These are phyloP conservation scores for Anorthoa munda DNA, from an alignment of 2,888 invertebrate species.

Conservation along the genomic window DNA sequence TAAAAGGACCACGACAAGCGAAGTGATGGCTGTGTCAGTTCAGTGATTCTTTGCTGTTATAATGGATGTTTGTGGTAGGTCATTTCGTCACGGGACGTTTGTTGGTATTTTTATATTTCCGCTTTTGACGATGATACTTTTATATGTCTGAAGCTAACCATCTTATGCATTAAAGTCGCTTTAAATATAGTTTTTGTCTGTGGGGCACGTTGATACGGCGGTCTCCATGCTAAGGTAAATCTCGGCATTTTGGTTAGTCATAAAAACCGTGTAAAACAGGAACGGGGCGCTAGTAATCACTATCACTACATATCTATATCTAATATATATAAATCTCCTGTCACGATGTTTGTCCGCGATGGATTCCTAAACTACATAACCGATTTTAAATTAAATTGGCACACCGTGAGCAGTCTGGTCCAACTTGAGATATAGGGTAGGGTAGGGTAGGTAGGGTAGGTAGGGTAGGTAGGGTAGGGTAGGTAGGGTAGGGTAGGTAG, in stretches of 20 bases:
- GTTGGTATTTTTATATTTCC: conserved; percentile 8
- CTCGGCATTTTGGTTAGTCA: background rate
- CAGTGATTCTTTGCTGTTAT: conserved; percentile 50
- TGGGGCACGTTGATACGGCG: background rate
- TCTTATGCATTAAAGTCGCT: background rate
- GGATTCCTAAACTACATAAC: too few relatives aligned
- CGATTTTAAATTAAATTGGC: too few relatives aligned
- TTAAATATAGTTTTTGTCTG: background rate
- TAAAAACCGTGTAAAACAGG: background rate
- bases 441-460: too few relatives aligned
- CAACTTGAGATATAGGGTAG: too few relatives aligned
- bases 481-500: too few relatives aligned
- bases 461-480: too few relatives aligned
- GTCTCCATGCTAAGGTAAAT: too few relatives aligned
- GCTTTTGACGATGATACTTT: background rate
- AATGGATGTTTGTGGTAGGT: conserved; percentile 40
- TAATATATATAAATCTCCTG: too few relatives aligned
- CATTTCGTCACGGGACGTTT: conserved; percentile 21
- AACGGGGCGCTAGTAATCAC: background rate
- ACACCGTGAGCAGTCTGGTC: too few relatives aligned
- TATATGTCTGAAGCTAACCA: background rate
- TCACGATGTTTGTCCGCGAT: too few relatives aligned
- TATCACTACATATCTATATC: too few relatives aligned
- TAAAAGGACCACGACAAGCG: conserved; percentile 74
- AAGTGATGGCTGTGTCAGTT: conserved; percentile 68